Evolutionary conservation across 2,113 vertebrate species (phyloP), one percentile per base, ranked within the genome.

Genomic region (Erpornis zantholeuca): DNA sequence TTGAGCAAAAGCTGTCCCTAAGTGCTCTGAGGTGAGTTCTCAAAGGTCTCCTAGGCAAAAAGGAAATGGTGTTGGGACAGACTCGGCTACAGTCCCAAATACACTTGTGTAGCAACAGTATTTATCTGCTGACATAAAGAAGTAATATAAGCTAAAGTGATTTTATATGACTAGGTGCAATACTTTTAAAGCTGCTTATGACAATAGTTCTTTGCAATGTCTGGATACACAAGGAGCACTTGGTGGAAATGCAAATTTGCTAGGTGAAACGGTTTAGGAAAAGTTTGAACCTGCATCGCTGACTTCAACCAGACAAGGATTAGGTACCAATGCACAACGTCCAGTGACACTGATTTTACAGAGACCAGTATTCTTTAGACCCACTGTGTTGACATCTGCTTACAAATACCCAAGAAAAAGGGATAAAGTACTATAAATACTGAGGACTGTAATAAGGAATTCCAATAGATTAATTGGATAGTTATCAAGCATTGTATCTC

Each of bases 51-150:
- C 73, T 73, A 88, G 12, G 76, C 65, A 80, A 91, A 94, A 93
- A 70, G 25, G 42, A 71, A 93, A 75, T 2, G 57, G 77, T 0
- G 0, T 38, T 88, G 76, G 44, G 52, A 79, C 20, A 92, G 73
- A 77, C 75, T 92, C 11, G 1, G 56, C 76, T 90, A 61, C 65
- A 88, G 76, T 82, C 57, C 64, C 44, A 85, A 36, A 36, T 31
- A 15, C 7, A 47, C 11, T 49, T 29, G 40, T 49, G 77, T 63
- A 93, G 81, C 7, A 94, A 69, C 1, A 2, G 21, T 38, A 59
- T 44, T 90, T 91, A 89, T 94, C 93, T 97, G 93, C 95, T 95
- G 94, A 94, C 88, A 96, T 82, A 84, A 96, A 92, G 92, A 93
- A 89, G 35, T 66, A 78, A 92, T 28, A 66, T 12, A 79, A 91